These are phyloP conservation scores for Drosophila basisetae DNA, from an alignment of 2,888 invertebrate species.

Conservation along the genomic window DNA sequence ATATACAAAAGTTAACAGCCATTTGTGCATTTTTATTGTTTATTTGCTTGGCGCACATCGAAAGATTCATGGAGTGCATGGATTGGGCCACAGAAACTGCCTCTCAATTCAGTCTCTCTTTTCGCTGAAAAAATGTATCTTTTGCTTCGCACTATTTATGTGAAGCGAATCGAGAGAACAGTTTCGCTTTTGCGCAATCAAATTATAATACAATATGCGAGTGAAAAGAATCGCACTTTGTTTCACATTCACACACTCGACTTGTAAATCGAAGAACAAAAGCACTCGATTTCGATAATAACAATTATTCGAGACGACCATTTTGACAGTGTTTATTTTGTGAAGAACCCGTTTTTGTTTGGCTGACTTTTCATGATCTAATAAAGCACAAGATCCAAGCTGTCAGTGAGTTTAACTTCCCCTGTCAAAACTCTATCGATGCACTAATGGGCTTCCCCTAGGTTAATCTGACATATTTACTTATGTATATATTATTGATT, in stretches of 20 bases:
- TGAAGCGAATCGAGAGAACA: background rate
- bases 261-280: background rate
- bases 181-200: background rate
- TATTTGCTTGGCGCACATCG: conserved; percentile 24
- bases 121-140: background rate
- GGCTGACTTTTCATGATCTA: background rate
- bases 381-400: too few relatives aligned
- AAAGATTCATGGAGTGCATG: background rate
- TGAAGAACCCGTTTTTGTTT: background rate
- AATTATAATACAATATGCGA: conserved; percentile 7
- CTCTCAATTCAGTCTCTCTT: background rate
- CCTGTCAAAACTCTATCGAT: background rate
- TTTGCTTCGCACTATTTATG: background rate
- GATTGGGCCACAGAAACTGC: background rate
- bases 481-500: background rate
- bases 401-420: too few relatives aligned
- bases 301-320: background rate
- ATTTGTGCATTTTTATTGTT: conserved; percentile 2
- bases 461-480: background rate
- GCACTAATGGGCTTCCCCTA: too few relatives aligned
- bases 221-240: background rate
- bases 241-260: background rate
- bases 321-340: background rate
- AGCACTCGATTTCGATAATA: background rate
- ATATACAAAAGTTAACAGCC: background rate